Conservation (phyloP, 2,797 vertebrate genomes). For the Catamblyrhynchus diadema region DNA sequence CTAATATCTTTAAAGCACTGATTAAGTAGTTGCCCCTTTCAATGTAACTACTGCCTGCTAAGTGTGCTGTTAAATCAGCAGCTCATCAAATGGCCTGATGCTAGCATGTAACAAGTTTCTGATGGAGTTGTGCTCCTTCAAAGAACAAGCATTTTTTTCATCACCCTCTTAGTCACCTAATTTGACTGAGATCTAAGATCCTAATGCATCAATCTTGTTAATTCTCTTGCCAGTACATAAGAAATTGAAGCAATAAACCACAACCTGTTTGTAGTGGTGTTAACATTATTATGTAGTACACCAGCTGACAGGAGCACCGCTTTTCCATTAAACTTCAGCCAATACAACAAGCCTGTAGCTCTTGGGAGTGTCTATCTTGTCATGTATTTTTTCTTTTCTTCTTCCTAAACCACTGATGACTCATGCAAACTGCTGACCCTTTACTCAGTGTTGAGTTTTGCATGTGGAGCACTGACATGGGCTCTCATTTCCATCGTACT, state of each 20-base stretch:
- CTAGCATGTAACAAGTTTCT: constrained; percentile 65
- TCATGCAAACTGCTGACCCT: constrained; percentile 58
- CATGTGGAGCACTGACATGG: neutral
- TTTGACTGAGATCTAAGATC: constrained; percentile 77
- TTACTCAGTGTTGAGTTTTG: constrained; percentile 20
- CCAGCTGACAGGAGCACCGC: constrained; percentile 64
- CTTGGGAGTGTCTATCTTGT: constrained; percentile 57
- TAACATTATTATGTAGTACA: constrained; percentile 73
- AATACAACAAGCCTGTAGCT: constrained; percentile 58
- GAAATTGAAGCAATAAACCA: constrained; percentile 79
- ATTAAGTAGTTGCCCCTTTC: constrained; percentile 64
- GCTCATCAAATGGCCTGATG: constrained; percentile 68
- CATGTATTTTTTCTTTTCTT: constrained; percentile 44
- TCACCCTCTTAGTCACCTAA: constrained; percentile 74
- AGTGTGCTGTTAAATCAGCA: constrained; percentile 70
- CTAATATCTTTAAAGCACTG: constrained; percentile 62
- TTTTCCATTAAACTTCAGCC: constrained; percentile 73
- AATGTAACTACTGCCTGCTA: constrained; percentile 53
- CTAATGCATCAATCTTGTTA: constrained; percentile 74
- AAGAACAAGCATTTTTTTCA: constrained; percentile 70
- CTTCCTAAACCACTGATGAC: constrained; percentile 12
- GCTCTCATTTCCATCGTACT: constrained; percentile 13
- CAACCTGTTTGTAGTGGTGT: constrained; percentile 76
- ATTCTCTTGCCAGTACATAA: constrained; percentile 74
- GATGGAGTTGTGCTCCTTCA: constrained; percentile 66